phyloP scores from a whole-genome alignment of 2,797 vertebrate genomes.

The Tokudaia muenninki region DNA sequence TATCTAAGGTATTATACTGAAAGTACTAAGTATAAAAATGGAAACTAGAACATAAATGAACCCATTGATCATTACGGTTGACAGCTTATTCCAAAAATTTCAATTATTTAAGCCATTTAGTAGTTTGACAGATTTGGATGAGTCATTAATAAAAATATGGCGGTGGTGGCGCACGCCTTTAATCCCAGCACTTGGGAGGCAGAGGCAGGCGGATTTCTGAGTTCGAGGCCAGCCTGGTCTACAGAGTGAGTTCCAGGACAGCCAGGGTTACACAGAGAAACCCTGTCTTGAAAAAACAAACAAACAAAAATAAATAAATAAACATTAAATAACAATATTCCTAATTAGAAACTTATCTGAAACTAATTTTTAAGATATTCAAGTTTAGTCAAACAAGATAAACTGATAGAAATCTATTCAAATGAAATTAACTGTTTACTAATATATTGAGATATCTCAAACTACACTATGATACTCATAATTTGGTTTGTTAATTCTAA shows the following conservation, averaged over 20 bases:
- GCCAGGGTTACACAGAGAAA: too few relatives aligned
- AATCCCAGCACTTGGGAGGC: too few relatives aligned
- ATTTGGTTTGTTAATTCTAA: constrained; percentile 45
- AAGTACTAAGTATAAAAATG: neutral
- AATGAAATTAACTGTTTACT: constrained; percentile 59
- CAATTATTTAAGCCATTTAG: constrained; percentile 37
- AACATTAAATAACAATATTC: constrained; percentile 55
- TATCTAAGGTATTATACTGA: neutral
- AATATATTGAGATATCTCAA: neutral
- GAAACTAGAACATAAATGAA: constrained; percentile 17
- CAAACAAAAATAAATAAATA: constrained; percentile 36
- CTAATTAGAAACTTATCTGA: constrained; percentile 40
- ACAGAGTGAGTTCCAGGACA: too few relatives aligned
- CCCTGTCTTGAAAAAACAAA: too few relatives aligned
- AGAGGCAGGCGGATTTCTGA: too few relatives aligned
- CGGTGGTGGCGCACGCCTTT: too few relatives aligned
- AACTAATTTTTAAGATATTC: constrained; percentile 52
- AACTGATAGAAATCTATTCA: constrained; percentile 58
- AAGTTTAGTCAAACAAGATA: constrained; percentile 56
- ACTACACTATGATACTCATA: constrained; percentile 49
- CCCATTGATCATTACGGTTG: neutral
- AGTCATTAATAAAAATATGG: constrained; percentile 38
- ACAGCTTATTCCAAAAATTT: constrained; percentile 36
- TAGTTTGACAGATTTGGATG: constrained; percentile 12
- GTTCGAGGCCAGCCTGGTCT: too few relatives aligned